A percentile compares a stretch with the other conserved stretches of the same genome.
Evolutionary conservation across 2,797 vertebrate species (phyloP).

Genomic region (Fistularia commersonii): DNA sequence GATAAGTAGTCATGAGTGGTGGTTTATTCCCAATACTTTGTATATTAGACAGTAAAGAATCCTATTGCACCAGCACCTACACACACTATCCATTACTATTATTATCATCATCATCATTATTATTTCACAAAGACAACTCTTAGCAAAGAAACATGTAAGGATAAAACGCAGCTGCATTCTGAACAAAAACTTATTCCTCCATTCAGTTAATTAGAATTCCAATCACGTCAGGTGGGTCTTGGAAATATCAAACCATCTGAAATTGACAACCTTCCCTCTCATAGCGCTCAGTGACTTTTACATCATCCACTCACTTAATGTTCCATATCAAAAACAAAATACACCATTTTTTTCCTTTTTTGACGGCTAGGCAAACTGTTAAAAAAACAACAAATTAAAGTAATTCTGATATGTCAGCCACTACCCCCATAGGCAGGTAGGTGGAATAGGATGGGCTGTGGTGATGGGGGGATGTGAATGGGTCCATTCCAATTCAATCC

Average conservation of each 20-base stretch:
- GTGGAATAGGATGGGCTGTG: background rate
- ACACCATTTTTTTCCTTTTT: conserved; percentile 8
- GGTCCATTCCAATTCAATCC: conserved; percentile 43
- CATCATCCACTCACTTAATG: conserved; percentile 46
- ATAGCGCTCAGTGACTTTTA: conserved; percentile 47
- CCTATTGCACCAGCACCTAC: conserved; percentile 64
- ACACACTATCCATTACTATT: conserved; percentile 54
- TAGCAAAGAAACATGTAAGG: conserved; percentile 37
- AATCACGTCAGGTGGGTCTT: conserved; percentile 29
- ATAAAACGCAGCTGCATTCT: conserved; percentile 45
- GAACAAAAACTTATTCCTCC: conserved; percentile 25
- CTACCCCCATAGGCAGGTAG: conserved; percentile 39
- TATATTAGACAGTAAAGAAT: conserved; percentile 50
- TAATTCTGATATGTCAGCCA: conserved; percentile 34
- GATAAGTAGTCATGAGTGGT: conserved; percentile 40
- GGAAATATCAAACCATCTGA: conserved; percentile 40
- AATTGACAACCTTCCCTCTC: conserved; percentile 25
- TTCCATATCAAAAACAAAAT: conserved; percentile 53
- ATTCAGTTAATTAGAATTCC: conserved; percentile 28
- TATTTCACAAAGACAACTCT: conserved; percentile 51
- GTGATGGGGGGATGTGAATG: conserved; percentile 25
- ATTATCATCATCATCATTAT: conserved; percentile 46
- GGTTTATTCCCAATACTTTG: conserved; percentile 50
- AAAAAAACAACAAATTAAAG: conserved; percentile 39
- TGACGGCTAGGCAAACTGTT: conserved; percentile 46